Conservation (phyloP, 1,140 invertebrate species). For the Caerostris extrusa region DNA sequence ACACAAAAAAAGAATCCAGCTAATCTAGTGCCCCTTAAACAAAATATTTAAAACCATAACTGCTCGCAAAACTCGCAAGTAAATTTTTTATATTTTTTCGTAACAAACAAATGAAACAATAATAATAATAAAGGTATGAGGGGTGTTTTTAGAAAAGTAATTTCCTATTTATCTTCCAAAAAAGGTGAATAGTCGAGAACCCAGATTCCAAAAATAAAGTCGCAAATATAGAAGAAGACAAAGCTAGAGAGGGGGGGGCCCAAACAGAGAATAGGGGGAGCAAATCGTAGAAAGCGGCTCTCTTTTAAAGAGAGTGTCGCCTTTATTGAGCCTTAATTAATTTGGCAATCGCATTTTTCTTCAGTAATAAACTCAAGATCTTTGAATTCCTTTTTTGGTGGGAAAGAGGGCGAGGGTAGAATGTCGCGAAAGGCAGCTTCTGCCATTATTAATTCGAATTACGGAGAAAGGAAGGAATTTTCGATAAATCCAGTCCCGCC, state of each 20-base stretch:
- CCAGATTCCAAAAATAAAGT: constrained; percentile 28
- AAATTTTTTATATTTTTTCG: background rate
- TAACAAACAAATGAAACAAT: background rate
- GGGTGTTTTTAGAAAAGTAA: constrained; percentile 20
- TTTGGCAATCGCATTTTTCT: constrained; percentile 72
- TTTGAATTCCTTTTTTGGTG: background rate
- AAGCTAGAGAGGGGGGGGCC: background rate
- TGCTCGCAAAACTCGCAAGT: too few species aligned
- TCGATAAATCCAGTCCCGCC: constrained; percentile 6
- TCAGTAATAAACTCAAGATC: constrained; percentile 61
- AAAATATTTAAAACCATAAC: too few species aligned
- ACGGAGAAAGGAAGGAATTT: constrained; percentile 42
- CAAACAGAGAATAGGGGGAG: background rate
- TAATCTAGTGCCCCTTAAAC: too few species aligned
- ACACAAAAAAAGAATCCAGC: too few species aligned
- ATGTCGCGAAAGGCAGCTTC: constrained; percentile 63
- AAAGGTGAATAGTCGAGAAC: constrained; percentile 27
- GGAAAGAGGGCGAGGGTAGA: background rate
- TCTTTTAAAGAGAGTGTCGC: constrained; percentile 28
- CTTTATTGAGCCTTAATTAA: constrained; percentile 72
- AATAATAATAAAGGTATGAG: background rate
- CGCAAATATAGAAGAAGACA: background rate
- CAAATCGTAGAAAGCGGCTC: constrained; percentile 5
- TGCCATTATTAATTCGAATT: constrained; percentile 75
- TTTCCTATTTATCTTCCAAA: constrained; percentile 18